phyloP scores from a whole-genome alignment of 2,888 invertebrate species.

The Athalia cordata region DNA sequence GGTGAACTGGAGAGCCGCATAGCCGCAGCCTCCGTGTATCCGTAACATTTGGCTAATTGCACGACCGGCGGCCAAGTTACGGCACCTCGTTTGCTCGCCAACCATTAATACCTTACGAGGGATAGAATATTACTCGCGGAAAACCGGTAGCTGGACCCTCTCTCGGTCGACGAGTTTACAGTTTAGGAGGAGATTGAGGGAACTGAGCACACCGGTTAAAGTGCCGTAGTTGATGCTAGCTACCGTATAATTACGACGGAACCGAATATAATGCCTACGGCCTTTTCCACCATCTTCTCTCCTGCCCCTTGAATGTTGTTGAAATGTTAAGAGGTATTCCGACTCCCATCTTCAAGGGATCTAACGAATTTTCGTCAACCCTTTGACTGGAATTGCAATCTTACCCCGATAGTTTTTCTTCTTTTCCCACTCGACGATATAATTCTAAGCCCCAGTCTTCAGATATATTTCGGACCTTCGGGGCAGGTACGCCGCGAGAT shows the following conservation, averaged over 20 bases:
- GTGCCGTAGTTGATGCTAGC: constrained; percentile 60
- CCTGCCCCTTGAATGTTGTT: too few species aligned
- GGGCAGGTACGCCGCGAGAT: too few species aligned
- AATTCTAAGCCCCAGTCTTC: too few species aligned
- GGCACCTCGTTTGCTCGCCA: constrained; percentile 64
- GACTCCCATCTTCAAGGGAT: too few species aligned
- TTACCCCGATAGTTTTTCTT: too few species aligned
- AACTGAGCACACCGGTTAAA: constrained; percentile 52
- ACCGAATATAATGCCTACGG: constrained; percentile 25
- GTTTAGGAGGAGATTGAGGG: constrained; percentile 63
- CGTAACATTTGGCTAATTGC: constrained; percentile 62
- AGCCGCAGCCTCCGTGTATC: constrained; percentile 37
- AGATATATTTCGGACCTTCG: too few species aligned
- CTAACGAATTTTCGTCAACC: too few species aligned
- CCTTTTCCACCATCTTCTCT: not conserved
- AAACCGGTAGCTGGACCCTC: constrained; percentile 69
- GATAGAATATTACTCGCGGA: constrained; percentile 69
- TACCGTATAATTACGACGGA: constrained; percentile 71
- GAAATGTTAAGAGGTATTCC: too few species aligned
- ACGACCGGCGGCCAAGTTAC: constrained; percentile 62
- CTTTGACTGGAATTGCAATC: too few species aligned
- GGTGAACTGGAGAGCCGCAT: too few species aligned
- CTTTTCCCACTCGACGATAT: too few species aligned
- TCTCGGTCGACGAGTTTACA: constrained; percentile 68
- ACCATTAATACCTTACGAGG: constrained; percentile 69